Conservation (phyloP, 2,113 vertebrate species). For the Pteropus alecto region DNA sequence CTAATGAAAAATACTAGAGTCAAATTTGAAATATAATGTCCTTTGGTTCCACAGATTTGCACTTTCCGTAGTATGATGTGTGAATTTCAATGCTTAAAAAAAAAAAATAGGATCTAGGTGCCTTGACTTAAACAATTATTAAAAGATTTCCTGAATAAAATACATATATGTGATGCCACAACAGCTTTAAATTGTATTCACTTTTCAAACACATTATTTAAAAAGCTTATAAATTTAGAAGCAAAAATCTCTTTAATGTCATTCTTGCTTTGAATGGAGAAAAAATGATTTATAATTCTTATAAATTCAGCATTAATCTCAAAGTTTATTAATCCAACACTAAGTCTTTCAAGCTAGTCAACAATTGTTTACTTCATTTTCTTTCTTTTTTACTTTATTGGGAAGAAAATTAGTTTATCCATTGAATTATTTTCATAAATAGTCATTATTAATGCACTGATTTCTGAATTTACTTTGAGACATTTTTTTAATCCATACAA, state of each 20-base stretch:
- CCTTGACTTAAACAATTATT: neutral
- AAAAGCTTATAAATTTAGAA: neutral
- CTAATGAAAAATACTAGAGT: constrained; percentile 10
- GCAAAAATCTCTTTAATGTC: neutral
- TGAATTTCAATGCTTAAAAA: neutral
- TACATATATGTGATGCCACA: neutral
- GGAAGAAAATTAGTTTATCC: constrained; percentile 20
- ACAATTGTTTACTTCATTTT: constrained; percentile 19
- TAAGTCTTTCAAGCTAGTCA: constrained; percentile 25
- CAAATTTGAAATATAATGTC: neutral
- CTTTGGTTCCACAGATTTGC: neutral
- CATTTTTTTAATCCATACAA: neutral
- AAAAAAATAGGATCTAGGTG: neutral
- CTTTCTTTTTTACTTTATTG: neutral
- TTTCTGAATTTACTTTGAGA: neutral
- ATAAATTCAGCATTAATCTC: constrained; percentile 27
- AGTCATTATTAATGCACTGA: neutral
- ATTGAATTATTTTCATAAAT: constrained; percentile 29
- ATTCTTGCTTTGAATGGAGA: neutral
- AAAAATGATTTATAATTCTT: neutral
- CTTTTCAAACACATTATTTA: neutral
- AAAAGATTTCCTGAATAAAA: neutral
- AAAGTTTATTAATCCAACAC: neutral
- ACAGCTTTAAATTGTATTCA: neutral
- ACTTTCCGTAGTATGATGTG: neutral